Evolutionary conservation across 2,797 vertebrate genomes (phyloP), one percentile per base, ranked within the genome.

Genomic region (Caiman crocodilus): DNA sequence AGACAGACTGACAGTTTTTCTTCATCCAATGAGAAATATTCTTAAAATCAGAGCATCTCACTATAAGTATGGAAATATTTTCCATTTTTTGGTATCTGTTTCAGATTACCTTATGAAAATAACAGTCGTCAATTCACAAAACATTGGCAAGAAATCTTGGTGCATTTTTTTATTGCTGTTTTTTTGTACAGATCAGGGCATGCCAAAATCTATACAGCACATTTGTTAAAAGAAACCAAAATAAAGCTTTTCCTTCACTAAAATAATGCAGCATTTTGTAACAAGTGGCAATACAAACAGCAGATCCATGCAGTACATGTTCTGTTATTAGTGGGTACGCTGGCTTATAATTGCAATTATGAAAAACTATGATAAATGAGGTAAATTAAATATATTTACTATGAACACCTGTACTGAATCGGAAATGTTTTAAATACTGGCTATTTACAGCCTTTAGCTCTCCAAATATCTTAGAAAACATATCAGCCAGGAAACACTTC

Each of bases 81-180:
- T 79, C 89, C 59, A 23, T 85, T 95, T 86, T 97, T 95, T 89
- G 89, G 95, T 42, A 75, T 84, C 85, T 82, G 67, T 85, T 95
- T 94, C 73, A 93, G 63, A 88, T 63, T 57, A 69, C 59, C 82
- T 76, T 55, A 32, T 23, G n/a, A 60, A 69, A 74, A 90, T 21
- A 21, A 55, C 2, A 73, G 67, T 64, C 32, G 30, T 83, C 89
- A 59, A 88, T 18, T 56, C 80, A 32, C 59, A 59, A 94, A 90
- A 93, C 71, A 95, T 1, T 1, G 21, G 12, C 8, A 74, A 83
- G 9, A 79, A 93, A 90, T 59, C 14, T 42, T 35, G 3, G 13
- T 18, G 9, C 1, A 25, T 58, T 23, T 92, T 92, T 93, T 88
- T 84, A 7, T 55, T 61, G 75, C 63, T 21, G 32, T 50, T 25